Evolutionary conservation across 2,888 invertebrate species (phyloP).

Genomic region (Eretmocerus hayati): DNA sequence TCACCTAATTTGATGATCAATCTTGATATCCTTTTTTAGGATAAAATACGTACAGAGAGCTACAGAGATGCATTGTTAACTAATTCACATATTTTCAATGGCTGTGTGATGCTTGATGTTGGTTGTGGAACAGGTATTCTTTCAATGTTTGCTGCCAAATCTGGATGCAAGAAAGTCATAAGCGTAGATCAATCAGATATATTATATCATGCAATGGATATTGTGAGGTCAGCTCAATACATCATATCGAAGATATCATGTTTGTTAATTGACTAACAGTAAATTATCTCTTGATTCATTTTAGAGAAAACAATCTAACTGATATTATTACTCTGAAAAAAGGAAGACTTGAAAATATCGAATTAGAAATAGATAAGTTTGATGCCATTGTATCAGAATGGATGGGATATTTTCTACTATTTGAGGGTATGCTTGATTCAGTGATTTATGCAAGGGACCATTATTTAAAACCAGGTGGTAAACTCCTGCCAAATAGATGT

Average conservation of each 20-base stretch:
- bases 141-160: constrained; percentile 95
- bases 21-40: constrained; percentile 49
- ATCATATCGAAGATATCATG: not conserved
- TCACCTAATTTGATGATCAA: constrained; percentile 7
- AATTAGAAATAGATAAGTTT: constrained; percentile 67
- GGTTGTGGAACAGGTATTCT: constrained; percentile 97
- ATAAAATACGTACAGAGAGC: constrained; percentile 76
- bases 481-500: constrained; percentile 77
- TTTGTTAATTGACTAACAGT: not conserved
- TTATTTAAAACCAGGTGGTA: constrained; percentile 68
- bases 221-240: constrained; percentile 59
- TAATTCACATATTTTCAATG: constrained; percentile 62
- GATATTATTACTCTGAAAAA: constrained; percentile 71
- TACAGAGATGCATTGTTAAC: constrained; percentile 77
- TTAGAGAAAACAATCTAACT: constrained; percentile 67
- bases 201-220: constrained; percentile 91
- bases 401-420: constrained; percentile 97
- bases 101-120: constrained; percentile 84
- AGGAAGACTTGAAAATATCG: constrained; percentile 79
- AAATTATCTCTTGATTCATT: constrained; percentile 20
- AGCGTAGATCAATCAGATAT: constrained; percentile 96
- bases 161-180: constrained; percentile 83
- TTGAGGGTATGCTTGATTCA: constrained; percentile 95
- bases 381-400: constrained; percentile 95
- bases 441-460: constrained; percentile 82